phyloP scores from a whole-genome alignment of 2,797 vertebrate species.

The Sphenodon punctatus region DNA sequence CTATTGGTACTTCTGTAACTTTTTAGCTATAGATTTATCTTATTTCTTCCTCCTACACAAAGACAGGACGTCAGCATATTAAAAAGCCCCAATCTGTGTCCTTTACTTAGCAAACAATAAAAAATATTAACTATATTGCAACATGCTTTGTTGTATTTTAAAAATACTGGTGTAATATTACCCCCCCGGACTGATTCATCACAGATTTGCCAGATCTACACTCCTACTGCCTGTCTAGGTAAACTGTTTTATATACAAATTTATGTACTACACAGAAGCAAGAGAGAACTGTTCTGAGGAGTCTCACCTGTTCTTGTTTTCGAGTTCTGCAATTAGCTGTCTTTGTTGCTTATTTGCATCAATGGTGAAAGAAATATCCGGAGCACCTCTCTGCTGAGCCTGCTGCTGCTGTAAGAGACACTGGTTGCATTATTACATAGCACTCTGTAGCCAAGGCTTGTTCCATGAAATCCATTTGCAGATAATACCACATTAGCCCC shows the following conservation, averaged over 20 bases:
- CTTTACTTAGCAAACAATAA: slow-evolving; percentile 32
- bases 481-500: background rate
- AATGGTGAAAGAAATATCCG: slow-evolving; percentile 93
- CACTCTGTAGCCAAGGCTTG: background rate
- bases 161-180: background rate
- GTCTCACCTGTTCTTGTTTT: slow-evolving; percentile 97
- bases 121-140: background rate
- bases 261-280: background rate
- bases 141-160: background rate
- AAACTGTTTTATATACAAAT: background rate
- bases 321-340: slow-evolving; percentile 97
- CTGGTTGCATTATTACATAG: background rate
- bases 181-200: background rate
- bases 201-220: background rate
- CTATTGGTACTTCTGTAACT: background rate
- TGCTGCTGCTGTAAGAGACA: slow-evolving; percentile 79
- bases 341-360: slow-evolving; percentile 97
- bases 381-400: slow-evolving; percentile 86
- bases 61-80: slow-evolving; percentile 32
- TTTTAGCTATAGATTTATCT: background rate
- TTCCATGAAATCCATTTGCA: background rate
- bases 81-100: slow-evolving; percentile 41
- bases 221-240: background rate
- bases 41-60: slow-evolving; percentile 34
- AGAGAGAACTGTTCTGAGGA: background rate